Base-by-base conservation (phyloP, 2,113 vertebrate genomes). In the Montifringilla adamsi region DNA sequence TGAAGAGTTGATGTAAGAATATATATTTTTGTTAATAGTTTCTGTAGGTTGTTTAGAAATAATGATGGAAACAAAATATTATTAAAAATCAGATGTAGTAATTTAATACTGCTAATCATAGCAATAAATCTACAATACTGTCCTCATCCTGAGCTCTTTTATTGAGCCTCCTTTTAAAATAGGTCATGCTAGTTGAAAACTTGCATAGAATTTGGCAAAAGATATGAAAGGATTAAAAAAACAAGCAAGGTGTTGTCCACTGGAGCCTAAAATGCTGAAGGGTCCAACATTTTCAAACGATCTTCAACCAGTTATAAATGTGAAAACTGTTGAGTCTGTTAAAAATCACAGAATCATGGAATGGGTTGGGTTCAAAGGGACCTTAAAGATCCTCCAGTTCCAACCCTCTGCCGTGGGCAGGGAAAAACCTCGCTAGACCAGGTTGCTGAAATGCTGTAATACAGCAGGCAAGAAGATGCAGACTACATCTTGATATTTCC, bases 31-130 rank as follows among this genome's bases (percentile, higher is more conserved):
- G 11, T 64, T 68, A 0, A 31, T 72, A 43, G 22, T 64, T 89
- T 87, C 52, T 79, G 53, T 60, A 72, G 49, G 16, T 8, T 73
- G 5, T 60, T 82, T 73, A 73, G 37, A 72, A 18, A 21, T 50
- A 77, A 37, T 44, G 46, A 26, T 53, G 43, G n/a, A 87, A 92
- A 90, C 62, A 84, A 79, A 85, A 87, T 43, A 74, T 52, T 18
- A 50, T 76, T 74, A 49, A 78, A 77, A 93, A 93, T 77, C 33
- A 83, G 27, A 73, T 44, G 35, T 44, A 39, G 18, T 63, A 72
- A 80, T 63, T 76, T 55, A 90, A 41, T 79, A 43, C 13, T 73
- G 7, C 24, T 64, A 79, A 85, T 91, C 31, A 46, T 7, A 62
- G 17, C 58, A 86, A 74, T 67, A 67, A 4, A 37, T 73, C 80